Percentiles rank a stretch among this genome's conserved stretches.
These are phyloP conservation scores for Promerops cafer DNA, from an alignment of 2,113 vertebrate genomes.

Conservation along the genomic window DNA sequence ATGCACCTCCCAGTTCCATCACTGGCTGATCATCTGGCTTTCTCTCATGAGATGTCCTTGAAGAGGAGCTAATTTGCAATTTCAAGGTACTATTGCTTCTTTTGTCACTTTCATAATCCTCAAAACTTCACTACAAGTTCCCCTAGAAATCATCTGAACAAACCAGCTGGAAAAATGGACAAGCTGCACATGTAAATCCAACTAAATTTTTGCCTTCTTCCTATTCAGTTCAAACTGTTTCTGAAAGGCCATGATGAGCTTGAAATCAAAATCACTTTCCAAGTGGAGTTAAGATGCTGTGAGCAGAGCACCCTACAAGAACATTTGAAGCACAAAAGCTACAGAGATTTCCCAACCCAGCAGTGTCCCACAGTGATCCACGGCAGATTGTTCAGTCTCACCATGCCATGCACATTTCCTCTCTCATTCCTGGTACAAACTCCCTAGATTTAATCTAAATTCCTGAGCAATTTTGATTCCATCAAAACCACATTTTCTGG, in stretches of 20 bases:
- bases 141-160: neutral
- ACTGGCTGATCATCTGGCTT: neutral
- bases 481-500: neutral
- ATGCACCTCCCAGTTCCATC: neutral
- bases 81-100: neutral
- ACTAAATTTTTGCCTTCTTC: neutral
- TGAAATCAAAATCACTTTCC: neutral
- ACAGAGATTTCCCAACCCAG: neutral
- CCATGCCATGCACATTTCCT: neutral
- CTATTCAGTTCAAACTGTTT: neutral
- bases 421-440: neutral
- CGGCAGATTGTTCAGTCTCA: neutral
- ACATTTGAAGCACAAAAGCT: neutral
- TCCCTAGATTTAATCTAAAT: neutral
- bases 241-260: neutral
- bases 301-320: neutral
- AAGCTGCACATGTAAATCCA: neutral
- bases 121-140: neutral
- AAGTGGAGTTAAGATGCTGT: neutral
- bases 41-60: neutral
- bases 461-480: neutral
- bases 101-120: neutral
- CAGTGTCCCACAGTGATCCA: neutral
- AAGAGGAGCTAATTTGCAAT: neutral
- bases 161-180: neutral